A percentile compares a stretch with the other conserved stretches of the same genome.
Conservation (phyloP, 2,113 vertebrate genomes). For the Dicrurus megarhynchus region DNA sequence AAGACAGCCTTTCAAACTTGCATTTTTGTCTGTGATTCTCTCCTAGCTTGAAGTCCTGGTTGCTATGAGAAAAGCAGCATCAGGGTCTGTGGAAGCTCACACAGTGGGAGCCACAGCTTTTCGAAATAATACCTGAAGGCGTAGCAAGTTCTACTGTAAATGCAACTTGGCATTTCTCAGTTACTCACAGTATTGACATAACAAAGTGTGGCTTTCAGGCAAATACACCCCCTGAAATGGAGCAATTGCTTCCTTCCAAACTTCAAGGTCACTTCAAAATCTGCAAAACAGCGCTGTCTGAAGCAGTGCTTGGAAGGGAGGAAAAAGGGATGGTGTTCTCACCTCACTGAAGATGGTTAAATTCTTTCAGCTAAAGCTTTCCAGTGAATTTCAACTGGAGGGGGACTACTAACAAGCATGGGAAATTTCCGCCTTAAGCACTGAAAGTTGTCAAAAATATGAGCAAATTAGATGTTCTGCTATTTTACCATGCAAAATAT, state of each 20-base stretch:
- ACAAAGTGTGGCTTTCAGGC: not conserved
- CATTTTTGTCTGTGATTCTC: not conserved
- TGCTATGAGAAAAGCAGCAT: not conserved
- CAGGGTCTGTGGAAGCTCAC: not conserved
- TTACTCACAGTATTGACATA: not conserved
- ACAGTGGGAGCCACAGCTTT: not conserved
- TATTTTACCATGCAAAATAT: not conserved
- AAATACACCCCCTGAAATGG: not conserved
- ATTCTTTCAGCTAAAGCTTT: not conserved
- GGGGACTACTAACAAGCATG: not conserved
- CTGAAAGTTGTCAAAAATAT: not conserved
- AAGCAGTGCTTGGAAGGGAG: not conserved
- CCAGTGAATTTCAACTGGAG: not conserved
- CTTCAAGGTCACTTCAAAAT: slow-evolving; percentile 4
- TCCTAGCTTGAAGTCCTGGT: not conserved
- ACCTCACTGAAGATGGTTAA: not conserved
- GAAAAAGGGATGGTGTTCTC: not conserved
- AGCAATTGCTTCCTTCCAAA: not conserved
- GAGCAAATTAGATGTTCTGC: not conserved
- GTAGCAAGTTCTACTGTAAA: not conserved
- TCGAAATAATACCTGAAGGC: not conserved
- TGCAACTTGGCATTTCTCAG: not conserved
- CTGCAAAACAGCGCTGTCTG: not conserved
- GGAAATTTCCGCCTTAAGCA: not conserved
- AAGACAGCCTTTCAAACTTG: not conserved